phyloP scores from a whole-genome alignment of 92 coral and sea anemone species.

The Scolanthus callimorphus region DNA sequence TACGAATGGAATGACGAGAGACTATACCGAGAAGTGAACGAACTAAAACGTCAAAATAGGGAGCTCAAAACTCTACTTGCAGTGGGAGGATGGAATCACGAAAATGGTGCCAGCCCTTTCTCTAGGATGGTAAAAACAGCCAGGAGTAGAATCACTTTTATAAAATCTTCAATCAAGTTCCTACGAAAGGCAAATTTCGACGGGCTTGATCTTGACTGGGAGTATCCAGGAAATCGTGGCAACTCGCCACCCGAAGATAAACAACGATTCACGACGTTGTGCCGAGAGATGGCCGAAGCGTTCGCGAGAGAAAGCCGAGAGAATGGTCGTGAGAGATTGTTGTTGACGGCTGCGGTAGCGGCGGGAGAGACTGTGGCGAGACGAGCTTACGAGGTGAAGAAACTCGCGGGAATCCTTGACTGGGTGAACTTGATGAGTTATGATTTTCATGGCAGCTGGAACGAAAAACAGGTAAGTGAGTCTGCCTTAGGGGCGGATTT shows the following conservation, averaged over 20 bases:
- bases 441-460: slow-evolving; percentile 77
- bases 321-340: slow-evolving; percentile 32
- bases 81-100: slow-evolving; percentile 75
- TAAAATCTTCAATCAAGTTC: slow-evolving; percentile 30
- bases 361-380: slow-evolving; percentile 28
- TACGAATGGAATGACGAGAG: slow-evolving; percentile 57
- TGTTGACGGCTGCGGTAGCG: slow-evolving; percentile 48
- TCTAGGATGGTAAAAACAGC: slow-evolving; percentile 54
- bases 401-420: slow-evolving; percentile 53
- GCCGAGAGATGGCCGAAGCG: slow-evolving; percentile 30
- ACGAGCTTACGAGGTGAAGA: slow-evolving; percentile 34
- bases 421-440: slow-evolving; percentile 72
- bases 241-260: slow-evolving; percentile 53
- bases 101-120: slow-evolving; percentile 35
- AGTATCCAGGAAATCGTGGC: slow-evolving; percentile 43
- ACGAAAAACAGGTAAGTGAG: no score
- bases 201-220: slow-evolving; percentile 59
- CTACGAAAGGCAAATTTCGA: slow-evolving; percentile 33
- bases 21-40: slow-evolving; percentile 32
- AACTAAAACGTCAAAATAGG: slow-evolving; percentile 37
- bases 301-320: slow-evolving; percentile 30
- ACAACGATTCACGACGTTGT: slow-evolving; percentile 36
- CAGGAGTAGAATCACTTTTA: slow-evolving; percentile 31
- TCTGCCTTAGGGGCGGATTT: no score
- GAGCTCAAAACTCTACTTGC: slow-evolving; percentile 49